A percentile compares a stretch with the other conserved stretches of the same genome.
Evolutionary conservation across 2,888 invertebrate species (phyloP).

Genomic region (Chymomyza procnemis): DNA sequence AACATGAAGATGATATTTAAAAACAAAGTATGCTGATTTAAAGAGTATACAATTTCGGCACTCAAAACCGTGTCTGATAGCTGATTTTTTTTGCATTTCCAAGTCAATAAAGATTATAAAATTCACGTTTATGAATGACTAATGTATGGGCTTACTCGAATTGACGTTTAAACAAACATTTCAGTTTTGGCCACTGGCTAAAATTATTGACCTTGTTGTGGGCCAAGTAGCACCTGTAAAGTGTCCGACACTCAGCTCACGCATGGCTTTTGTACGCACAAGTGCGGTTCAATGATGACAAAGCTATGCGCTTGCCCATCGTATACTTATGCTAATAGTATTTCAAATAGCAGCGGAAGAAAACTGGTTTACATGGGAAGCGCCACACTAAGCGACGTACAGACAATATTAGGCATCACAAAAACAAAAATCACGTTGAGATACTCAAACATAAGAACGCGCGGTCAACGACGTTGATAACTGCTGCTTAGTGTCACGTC

Average conservation of each 20-base stretch:
- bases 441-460: slow-evolving; percentile 7
- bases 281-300: slow-evolving; percentile 19
- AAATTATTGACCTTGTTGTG: slow-evolving; percentile 58
- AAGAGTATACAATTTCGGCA: not conserved
- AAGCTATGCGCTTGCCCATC: slow-evolving; percentile 21
- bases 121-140: slow-evolving; percentile 44
- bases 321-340: slow-evolving; percentile 46
- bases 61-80: not conserved
- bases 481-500: slow-evolving; percentile 30
- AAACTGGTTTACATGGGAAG: slow-evolving; percentile 11
- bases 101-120: slow-evolving; percentile 25
- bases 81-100: slow-evolving; percentile 10
- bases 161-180: not conserved
- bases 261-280: slow-evolving; percentile 3
- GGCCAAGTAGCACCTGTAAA: slow-evolving; percentile 31
- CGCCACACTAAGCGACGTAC: not conserved
- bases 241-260: slow-evolving; percentile 13
- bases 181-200: slow-evolving; percentile 27
- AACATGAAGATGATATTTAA: too few relatives aligned
- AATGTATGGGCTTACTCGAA: slow-evolving; percentile 25
- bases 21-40: not conserved
- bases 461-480: slow-evolving; percentile 38
- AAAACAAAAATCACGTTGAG: not conserved
- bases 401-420: not conserved
- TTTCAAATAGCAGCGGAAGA: slow-evolving; percentile 14